Evolutionary conservation across 2,113 vertebrate genomes (phyloP), one percentile per base, ranked within the genome.

Genomic region (Cyanoramphus novaezelandiae): DNA sequence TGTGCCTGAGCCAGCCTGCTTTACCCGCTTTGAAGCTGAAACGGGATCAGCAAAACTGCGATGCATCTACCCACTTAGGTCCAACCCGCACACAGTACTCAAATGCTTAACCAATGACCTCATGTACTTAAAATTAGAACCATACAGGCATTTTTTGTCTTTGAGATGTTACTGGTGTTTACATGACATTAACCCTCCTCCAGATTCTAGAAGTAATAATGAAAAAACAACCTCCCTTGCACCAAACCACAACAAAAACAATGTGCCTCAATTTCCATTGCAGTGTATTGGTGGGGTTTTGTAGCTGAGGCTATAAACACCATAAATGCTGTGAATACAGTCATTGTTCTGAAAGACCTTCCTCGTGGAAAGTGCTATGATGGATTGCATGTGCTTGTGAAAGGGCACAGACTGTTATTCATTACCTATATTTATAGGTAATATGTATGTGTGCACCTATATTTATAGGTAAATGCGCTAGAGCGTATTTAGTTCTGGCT

Each of bases 101-200:
- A 1, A 74, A 53, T 82, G 20, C 76, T 88, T 62, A n/a, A 77
- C 49, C 8, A 20, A 16, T 94, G 88, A 94, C 86, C 88, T 94
- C 93, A 88, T 55, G 55, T 28, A 23, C 74, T 82, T 96, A 83
- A 93, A 94, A 96, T 96, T 91, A 88, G 90, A 95, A 86, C 74
- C 65, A 64, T 76, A 29, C 76, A 37, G 4, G 0, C 68, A 84
- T 88, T 96, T 92, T 92, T 95, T 78, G 52, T 65, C 83, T 94
- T 86, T 75, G 69, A 93, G 83, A 64, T 88, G 76, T 94, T 62
- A 35, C 29, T 55, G 23, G 52, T 85, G 69, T 86, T 93, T 97
- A 84, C 27, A n/a, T 18, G 65, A 67, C 79, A 52, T 79, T 80
- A 84, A 70, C 35, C 27, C 29, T 67, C 55, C 55, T 72, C 27